Percentiles rank a stretch among this genome's conserved stretches.
Evolutionary conservation across 2,113 vertebrate genomes (phyloP).

Genomic region (Thamnaconus septentrionalis): DNA sequence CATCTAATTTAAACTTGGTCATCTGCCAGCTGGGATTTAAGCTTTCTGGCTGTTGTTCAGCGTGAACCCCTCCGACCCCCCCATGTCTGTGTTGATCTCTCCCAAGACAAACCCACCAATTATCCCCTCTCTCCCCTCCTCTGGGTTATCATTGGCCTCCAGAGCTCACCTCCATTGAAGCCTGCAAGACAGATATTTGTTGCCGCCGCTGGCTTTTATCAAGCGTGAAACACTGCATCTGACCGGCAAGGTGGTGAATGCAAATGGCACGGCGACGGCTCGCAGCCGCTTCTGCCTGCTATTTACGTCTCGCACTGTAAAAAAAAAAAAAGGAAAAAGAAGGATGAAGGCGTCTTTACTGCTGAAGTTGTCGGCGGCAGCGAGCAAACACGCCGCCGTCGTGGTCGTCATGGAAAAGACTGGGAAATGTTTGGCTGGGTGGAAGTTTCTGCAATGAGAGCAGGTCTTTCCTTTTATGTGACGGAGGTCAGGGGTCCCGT

Average conservation of each 20-base stretch:
- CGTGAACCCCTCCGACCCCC: slow-evolving; percentile 46
- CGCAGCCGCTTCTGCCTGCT: slow-evolving; percentile 37
- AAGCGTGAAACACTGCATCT: no score
- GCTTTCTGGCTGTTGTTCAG: not conserved
- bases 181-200: slow-evolving; percentile 62
- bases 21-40: not conserved
- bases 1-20: not conserved
- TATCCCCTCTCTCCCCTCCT: slow-evolving; percentile 47
- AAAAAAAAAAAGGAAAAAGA: slow-evolving; percentile 23
- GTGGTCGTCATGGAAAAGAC: slow-evolving; percentile 61
- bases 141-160: slow-evolving; percentile 65
- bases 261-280: slow-evolving; percentile 33
- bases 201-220: slow-evolving; percentile 15
- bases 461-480: slow-evolving; percentile 76
- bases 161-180: slow-evolving; percentile 67
- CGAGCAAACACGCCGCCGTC: slow-evolving; percentile 50
- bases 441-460: slow-evolving; percentile 70
- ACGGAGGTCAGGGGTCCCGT: slow-evolving; percentile 68
- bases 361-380: slow-evolving; percentile 46
- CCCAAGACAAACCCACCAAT: slow-evolving; percentile 58
- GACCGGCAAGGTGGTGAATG: no score
- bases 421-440: slow-evolving; percentile 68
- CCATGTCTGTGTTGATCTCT: slow-evolving; percentile 48
- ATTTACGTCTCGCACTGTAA: slow-evolving; percentile 54
- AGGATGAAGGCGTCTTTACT: slow-evolving; percentile 53